Percentiles rank a stretch among this genome's conserved stretches.
Conservation (phyloP, 2,888 invertebrate species). For the Venusia cambrica region DNA sequence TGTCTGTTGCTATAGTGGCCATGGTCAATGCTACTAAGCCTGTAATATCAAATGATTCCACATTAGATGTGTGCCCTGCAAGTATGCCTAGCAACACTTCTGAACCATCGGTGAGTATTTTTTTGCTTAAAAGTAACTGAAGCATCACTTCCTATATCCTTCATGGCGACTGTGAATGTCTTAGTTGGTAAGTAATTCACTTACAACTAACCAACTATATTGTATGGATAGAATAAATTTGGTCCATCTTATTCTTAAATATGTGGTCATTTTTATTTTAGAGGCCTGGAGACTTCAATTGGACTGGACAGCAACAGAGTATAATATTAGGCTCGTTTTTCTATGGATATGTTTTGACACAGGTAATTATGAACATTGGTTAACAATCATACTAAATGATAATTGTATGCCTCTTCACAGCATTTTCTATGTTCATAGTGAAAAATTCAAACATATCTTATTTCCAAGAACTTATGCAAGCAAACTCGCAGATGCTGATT, state of each 20-base stretch:
- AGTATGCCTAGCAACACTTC: slow-evolving; percentile 63
- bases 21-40: slow-evolving; percentile 92
- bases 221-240: too few relatives aligned
- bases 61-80: slow-evolving; percentile 83
- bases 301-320: slow-evolving; percentile 90
- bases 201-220: too few relatives aligned
- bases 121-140: slow-evolving; percentile 4
- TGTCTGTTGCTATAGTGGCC: slow-evolving; percentile 96
- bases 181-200: too few relatives aligned
- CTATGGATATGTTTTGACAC: slow-evolving; percentile 90
- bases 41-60: slow-evolving; percentile 74
- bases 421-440: too few relatives aligned
- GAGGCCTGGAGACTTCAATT: slow-evolving; percentile 87
- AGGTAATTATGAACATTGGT: too few relatives aligned
- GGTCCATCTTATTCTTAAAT: too few relatives aligned
- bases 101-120: slow-evolving; percentile 56
- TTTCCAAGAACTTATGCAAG: too few relatives aligned
- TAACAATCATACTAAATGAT: too few relatives aligned
- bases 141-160: slow-evolving; percentile 15
- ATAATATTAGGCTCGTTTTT: slow-evolving; percentile 92
- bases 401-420: too few relatives aligned
- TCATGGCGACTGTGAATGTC: too few relatives aligned
- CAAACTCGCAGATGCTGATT: too few relatives aligned
- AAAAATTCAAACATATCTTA: too few relatives aligned
- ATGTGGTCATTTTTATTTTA: slow-evolving; percentile 56